These are phyloP conservation scores for Hirudinaria manillensis DNA, from an alignment of 2,888 invertebrate genomes.

Conservation along the genomic window DNA sequence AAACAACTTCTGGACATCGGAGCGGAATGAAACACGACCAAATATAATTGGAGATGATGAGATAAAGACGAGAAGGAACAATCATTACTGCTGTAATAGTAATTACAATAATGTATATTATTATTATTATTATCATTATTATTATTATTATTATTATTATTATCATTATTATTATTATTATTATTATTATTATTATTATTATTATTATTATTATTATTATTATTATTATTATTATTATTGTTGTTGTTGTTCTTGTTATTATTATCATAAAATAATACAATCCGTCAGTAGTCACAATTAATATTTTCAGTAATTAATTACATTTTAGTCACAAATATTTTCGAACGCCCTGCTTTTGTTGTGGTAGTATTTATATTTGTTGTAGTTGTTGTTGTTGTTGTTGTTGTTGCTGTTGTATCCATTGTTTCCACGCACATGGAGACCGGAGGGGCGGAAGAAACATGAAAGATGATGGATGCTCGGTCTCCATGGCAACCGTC, in stretches of 20 bases:
- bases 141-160: not conserved
- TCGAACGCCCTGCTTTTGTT: too few relatives aligned
- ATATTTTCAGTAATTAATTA: too few relatives aligned
- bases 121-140: not conserved
- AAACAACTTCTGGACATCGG: not conserved
- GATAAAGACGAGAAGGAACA: slow-evolving; percentile 11
- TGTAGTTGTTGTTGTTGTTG: too few relatives aligned
- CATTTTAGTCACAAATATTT: too few relatives aligned
- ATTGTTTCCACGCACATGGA: not conserved
- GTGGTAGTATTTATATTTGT: too few relatives aligned
- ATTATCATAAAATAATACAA: too few relatives aligned
- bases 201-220: not conserved
- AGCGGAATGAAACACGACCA: not conserved
- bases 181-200: not conserved
- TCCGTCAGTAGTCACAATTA: too few relatives aligned
- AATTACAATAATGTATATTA: not conserved
- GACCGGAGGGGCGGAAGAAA: too few relatives aligned
- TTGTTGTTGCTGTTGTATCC: not conserved
- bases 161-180: too few relatives aligned
- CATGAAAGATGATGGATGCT: not conserved
- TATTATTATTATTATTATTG: too few relatives aligned
- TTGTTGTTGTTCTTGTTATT: too few relatives aligned
- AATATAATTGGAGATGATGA: not conserved
- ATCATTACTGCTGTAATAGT: not conserved
- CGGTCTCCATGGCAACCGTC: not conserved